Evolutionary conservation across 2,113 vertebrate genomes (phyloP).

Genomic region (Odobenus rosmarus): DNA sequence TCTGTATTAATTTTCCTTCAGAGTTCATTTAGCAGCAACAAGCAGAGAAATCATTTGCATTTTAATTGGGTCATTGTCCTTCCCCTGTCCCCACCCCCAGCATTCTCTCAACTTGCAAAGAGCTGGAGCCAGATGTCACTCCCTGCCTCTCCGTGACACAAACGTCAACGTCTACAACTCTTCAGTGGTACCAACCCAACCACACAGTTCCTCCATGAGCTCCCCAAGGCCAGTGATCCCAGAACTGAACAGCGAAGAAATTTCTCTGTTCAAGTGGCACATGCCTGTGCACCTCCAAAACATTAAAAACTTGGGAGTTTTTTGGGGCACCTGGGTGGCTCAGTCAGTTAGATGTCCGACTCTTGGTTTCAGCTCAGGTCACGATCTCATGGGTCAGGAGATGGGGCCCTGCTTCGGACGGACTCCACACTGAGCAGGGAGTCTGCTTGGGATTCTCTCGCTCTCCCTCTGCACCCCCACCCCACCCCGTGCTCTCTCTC

Average conservation of each 20-base stretch:
- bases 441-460: not conserved
- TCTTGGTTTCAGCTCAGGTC: not conserved
- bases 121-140: slow-evolving; percentile 39
- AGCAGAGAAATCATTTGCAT: slow-evolving; percentile 58
- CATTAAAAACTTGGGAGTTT: not conserved
- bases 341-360: not conserved
- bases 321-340: not conserved
- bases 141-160: not conserved
- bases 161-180: not conserved
- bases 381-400: not conserved
- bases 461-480: not conserved
- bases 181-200: not conserved
- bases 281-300: no score
- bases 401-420: not conserved
- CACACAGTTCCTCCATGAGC: not conserved
- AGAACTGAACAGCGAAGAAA: not conserved
- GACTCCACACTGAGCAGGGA: not conserved
- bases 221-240: not conserved
- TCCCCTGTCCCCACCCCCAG: not conserved
- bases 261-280: not conserved
- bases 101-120: not conserved
- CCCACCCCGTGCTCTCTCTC: rapidly evolving
- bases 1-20: slow-evolving; percentile 62
- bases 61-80: slow-evolving; percentile 60
- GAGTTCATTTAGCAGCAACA: slow-evolving; percentile 61